phyloP scores from a whole-genome alignment of 2,797 vertebrate genomes.

The Peromyscus melanophrys region DNA sequence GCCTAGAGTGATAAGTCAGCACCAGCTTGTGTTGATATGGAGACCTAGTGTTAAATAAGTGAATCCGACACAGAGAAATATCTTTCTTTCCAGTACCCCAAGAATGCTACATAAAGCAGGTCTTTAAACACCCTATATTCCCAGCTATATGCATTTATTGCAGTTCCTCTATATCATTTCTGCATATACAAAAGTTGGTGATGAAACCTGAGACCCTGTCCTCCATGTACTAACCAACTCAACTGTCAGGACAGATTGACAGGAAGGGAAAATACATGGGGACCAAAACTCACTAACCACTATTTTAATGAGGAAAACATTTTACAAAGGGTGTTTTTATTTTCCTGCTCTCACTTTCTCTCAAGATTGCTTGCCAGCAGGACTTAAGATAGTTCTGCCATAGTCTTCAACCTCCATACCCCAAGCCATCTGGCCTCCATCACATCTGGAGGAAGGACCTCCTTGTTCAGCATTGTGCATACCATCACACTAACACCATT shows the following conservation, averaged over 20 bases:
- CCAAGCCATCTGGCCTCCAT: conserved; percentile 21
- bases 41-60: background rate
- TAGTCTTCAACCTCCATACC: conserved; percentile 14
- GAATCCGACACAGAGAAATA: conserved; percentile 22
- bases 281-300: conserved; percentile 10
- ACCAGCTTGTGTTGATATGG: background rate
- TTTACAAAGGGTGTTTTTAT: background rate
- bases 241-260: background rate
- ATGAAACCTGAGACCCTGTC: conserved; percentile 14
- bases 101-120: background rate
- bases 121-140: background rate
- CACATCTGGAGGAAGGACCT: conserved; percentile 27
- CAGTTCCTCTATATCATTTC: background rate
- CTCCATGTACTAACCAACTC: background rate
- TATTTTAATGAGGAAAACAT: conserved; percentile 39
- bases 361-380: background rate
- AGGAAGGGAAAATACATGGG: background rate
- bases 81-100: background rate
- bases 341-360: background rate
- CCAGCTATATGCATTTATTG: background rate
- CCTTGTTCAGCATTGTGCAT: background rate
- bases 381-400: background rate
- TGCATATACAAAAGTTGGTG: conserved; percentile 1
- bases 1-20: conserved; percentile 22
- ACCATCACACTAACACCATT: background rate